Conservation (phyloP, 2,888 invertebrate species). For the Cinara cedri region DNA sequence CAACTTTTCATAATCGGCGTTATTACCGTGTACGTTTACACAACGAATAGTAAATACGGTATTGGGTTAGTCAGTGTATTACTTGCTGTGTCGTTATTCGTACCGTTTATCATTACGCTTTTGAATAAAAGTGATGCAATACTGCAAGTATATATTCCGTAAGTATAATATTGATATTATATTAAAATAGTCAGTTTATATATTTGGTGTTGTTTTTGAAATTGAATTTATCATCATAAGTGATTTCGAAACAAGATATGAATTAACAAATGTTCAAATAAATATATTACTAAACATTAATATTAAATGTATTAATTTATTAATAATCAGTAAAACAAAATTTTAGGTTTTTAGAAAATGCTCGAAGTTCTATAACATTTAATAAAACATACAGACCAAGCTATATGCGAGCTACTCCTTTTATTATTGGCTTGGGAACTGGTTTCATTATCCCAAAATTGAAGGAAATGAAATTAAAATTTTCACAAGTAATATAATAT, state of each 20-base stretch:
- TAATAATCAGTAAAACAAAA: neutral
- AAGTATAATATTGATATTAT: neutral
- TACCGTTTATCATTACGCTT: neutral
- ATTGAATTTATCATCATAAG: too few species aligned
- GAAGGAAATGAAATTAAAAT: slow-evolving; percentile 20
- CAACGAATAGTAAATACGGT: slow-evolving; percentile 1
- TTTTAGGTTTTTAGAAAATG: slow-evolving; percentile 33
- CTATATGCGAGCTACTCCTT: slow-evolving; percentile 17
- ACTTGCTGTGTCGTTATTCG: neutral
- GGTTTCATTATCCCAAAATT: neutral
- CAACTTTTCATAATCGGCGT: slow-evolving; percentile 56
- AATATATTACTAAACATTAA: neutral
- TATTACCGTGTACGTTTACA: slow-evolving; percentile 13
- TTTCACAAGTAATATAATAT: neutral
- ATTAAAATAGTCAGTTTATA: too few species aligned
- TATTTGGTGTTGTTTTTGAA: too few species aligned
- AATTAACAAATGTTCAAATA: too few species aligned
- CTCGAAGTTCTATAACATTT: slow-evolving; percentile 1
- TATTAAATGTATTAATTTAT: neutral
- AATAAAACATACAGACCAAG: slow-evolving; percentile 16
- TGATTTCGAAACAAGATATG: too few species aligned
- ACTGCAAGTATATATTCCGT: slow-evolving; percentile 30
- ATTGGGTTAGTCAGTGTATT: neutral
- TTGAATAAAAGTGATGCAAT: slow-evolving; percentile 1
- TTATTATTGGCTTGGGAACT: neutral